Percentiles rank a stretch among this genome's conserved stretches.
phyloP scores from a whole-genome alignment of 2,797 vertebrate species.

The Pseudochaenichthys georgianus region DNA sequence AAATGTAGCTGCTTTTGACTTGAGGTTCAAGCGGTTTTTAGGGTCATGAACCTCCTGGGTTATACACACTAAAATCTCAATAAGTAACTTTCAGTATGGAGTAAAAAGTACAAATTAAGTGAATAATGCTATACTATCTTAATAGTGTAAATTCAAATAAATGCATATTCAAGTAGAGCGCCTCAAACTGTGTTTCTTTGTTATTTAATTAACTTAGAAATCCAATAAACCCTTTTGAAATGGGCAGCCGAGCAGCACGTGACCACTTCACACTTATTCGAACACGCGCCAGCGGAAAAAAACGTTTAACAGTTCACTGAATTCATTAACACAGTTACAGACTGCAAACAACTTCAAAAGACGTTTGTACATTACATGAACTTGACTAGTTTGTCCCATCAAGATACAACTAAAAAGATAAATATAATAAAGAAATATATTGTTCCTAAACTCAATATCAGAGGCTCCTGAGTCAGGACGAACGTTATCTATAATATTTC shows the following conservation, averaged over 20 bases:
- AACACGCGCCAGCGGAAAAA: not conserved
- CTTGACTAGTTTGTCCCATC: not conserved
- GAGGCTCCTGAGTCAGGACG: not conserved
- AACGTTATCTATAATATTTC: too few relatives aligned
- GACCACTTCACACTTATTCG: slow-evolving; percentile 33
- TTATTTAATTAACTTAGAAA: not conserved
- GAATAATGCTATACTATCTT: too few relatives aligned
- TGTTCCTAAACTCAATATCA: not conserved
- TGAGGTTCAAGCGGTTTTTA: too few relatives aligned
- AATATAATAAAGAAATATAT: too few relatives aligned
- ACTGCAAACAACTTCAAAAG: too few relatives aligned
- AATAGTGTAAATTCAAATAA: not conserved
- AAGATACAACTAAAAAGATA: not conserved
- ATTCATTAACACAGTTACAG: not conserved
- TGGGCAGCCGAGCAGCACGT: slow-evolving; percentile 24
- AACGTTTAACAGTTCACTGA: not conserved
- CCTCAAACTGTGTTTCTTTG: not conserved
- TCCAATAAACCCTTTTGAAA: not conserved
- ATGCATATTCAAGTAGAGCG: too few relatives aligned
- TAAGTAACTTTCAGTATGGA: too few relatives aligned
- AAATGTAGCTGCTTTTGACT: not conserved
- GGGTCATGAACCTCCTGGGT: not conserved
- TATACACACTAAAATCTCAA: too few relatives aligned
- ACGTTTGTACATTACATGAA: not conserved
- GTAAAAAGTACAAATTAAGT: too few relatives aligned